These are phyloP conservation scores for Drosophila infuscata DNA, from an alignment of 2,888 invertebrate genomes.

Conservation along the genomic window DNA sequence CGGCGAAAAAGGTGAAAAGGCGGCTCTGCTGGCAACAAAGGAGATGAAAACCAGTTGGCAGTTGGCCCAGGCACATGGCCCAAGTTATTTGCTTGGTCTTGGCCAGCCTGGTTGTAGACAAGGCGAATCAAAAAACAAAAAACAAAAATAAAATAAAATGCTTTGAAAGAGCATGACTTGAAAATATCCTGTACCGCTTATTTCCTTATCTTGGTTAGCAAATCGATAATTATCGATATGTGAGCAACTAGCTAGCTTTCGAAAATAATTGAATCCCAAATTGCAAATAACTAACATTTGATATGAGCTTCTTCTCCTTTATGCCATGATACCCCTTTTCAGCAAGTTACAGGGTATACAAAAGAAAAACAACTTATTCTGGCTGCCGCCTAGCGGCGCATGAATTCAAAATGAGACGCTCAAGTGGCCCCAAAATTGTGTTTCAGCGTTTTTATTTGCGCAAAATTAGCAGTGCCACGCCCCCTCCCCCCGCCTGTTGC, in stretches of 20 bases:
- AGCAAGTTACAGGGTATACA: constrained; percentile 2
- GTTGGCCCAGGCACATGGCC: constrained; percentile 59
- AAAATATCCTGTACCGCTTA: neutral
- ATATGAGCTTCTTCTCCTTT: neutral
- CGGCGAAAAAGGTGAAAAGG: constrained; percentile 55
- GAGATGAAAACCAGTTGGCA: constrained; percentile 51
- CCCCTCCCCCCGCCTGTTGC: neutral
- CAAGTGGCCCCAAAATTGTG: constrained; percentile 71
- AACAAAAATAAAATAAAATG: neutral
- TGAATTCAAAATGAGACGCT: constrained; percentile 76
- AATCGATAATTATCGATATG: neutral
- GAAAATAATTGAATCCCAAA: neutral
- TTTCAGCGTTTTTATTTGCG: constrained; percentile 75
- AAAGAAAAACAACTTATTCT: constrained; percentile 3
- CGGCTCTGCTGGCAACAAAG: constrained; percentile 40
- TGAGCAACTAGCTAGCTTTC: neutral
- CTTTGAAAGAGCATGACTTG: neutral
- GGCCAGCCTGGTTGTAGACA: constrained; percentile 33
- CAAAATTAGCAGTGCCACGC: constrained; percentile 67
- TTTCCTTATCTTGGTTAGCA: neutral
- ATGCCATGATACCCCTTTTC: neutral
- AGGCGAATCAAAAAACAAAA: constrained; percentile 1
- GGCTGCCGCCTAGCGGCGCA: constrained; percentile 56
- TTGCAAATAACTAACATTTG: neutral
- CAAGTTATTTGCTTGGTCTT: constrained; percentile 70